Evolutionary conservation across 2,888 invertebrate genomes (phyloP), one percentile per base, ranked within the genome.

Genomic region (Malacosoma neustria): DNA sequence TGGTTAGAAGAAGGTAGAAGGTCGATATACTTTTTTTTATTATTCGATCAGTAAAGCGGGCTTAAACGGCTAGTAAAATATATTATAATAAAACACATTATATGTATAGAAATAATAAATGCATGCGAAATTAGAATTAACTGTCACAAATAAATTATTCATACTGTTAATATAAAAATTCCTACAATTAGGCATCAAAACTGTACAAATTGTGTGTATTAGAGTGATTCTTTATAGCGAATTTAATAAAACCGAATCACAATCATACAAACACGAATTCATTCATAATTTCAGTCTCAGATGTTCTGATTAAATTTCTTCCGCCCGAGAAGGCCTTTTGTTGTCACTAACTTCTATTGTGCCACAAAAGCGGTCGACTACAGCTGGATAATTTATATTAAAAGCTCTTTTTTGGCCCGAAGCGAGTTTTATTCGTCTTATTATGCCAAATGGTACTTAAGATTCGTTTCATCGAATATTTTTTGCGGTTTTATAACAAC

Each of bases 261-360:
- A n/a, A n/a, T n/a, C 13, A 38, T 38, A 14, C 30, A 22, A 22
- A 22, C 22, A 22, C 5, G 22, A 9, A 42, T 43, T 48, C 54
- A 56, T 63, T 70, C 50, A 66, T 63, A 61, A 68, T 61, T 60
- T 57, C 51, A 59, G 54, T 53, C 54, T 49, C 57, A 58, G 61
- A 62, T 63, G 61, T 54, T 59, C 59, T 66, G 71, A 70, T 72
- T 71, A 66, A 66, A 73, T 72, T 63, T 64, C 60, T 64, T 63
- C 63, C 61, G 54, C 56, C 50, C 55, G 54, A 49, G 47, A 56
- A 48, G 42, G 54, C 54, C 51, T 64, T 72, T 72, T 70, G 69
- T 70, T 60, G 67, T 54, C 57, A 54, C 57, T 56, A 54, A 57
- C 48, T 63, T 56, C 54, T 57, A 60, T 61, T 58, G 56, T 57